These are phyloP conservation scores for Epiblema foenella DNA, from an alignment of 2,888 invertebrate genomes.

Conservation along the genomic window DNA sequence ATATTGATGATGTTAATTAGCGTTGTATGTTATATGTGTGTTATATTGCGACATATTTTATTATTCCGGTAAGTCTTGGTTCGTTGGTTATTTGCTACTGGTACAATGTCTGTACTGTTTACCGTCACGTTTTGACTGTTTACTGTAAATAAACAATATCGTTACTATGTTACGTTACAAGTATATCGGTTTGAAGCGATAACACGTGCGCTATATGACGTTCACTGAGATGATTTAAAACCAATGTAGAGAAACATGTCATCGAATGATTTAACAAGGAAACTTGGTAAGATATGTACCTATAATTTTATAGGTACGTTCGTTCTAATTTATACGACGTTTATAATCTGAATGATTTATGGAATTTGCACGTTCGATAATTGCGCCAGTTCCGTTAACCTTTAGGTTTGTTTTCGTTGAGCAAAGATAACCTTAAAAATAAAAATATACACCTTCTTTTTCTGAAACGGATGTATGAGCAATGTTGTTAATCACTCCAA, in stretches of 20 bases:
- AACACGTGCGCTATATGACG: constrained; percentile 41
- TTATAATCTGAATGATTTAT: constrained; percentile 26
- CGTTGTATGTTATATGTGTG: background rate
- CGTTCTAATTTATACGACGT: constrained; percentile 13
- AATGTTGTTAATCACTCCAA: constrained; percentile 36
- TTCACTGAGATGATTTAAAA: constrained; percentile 25
- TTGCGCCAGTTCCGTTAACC: constrained; percentile 37
- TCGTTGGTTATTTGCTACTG: background rate
- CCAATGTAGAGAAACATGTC: constrained; percentile 16
- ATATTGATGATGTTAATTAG: background rate
- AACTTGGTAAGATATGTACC: constrained; percentile 7
- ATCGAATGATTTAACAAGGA: constrained; percentile 22
- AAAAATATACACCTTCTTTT: constrained; percentile 35
- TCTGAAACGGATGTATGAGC: constrained; percentile 35
- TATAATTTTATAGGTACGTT: constrained; percentile 5
- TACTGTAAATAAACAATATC: constrained; percentile 41
- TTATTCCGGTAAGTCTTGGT: constrained; percentile 4
- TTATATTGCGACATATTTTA: background rate
- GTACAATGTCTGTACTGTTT: background rate
- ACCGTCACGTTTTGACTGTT: constrained; percentile 18
- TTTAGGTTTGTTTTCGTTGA: constrained; percentile 45
- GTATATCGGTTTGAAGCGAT: constrained; percentile 26
- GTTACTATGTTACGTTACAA: constrained; percentile 24
- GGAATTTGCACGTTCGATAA: constrained; percentile 24
- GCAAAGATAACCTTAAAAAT: constrained; percentile 48